Base-by-base conservation (phyloP, 1,140 invertebrate genomes). In the Trichonephila inaurata region DNA sequence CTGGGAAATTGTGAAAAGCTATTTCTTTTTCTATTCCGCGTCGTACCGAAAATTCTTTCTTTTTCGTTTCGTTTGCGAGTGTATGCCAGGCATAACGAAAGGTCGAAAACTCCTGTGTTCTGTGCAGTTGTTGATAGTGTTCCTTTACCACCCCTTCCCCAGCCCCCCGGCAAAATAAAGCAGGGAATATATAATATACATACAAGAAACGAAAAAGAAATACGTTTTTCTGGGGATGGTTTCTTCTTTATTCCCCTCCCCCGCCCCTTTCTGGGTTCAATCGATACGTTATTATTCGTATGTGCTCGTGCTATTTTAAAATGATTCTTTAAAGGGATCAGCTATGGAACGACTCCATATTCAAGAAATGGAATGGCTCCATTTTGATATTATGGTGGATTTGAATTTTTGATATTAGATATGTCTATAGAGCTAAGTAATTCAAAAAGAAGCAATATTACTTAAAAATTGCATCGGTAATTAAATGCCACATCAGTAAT, bases 1-100 rank as follows among this genome's bases (percentile, higher is more conserved):
- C 87, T 89, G 19, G 87, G 87, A 89, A 89, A 89, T 89, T 89
- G 87, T 89, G 87, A 89, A 69, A 89, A 89, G 87, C 87, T 58
- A 69, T 69, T 89, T 89, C 87, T 89, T 58, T 44, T 89, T 89
- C 40, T n/a, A 28, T 51, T 33, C 69, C n/a, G 5, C 7, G 28
- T 19, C 28, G 62, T 28, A 14, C 33, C 33, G 33, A 64, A n/a
- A 8, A 66, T 66, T n/a, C 5, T 28, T 14, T 28, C 28, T 72
- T 24, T 24, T 72, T 72, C 69, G 28, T 72, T 72, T 72, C 16
- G n/a, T 72, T 72, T 24, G 69, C 16, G 24, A 3, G 28, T 18
- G 69, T 72, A 72, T 62, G 85, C 44, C 14, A 16, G 60, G 18
- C 85, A 87, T 64, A 87, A 87, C 85, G 85, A 87, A 87, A 87